Conservation (phyloP, 1,140 invertebrate species). For the Anastrepha ludens region DNA sequence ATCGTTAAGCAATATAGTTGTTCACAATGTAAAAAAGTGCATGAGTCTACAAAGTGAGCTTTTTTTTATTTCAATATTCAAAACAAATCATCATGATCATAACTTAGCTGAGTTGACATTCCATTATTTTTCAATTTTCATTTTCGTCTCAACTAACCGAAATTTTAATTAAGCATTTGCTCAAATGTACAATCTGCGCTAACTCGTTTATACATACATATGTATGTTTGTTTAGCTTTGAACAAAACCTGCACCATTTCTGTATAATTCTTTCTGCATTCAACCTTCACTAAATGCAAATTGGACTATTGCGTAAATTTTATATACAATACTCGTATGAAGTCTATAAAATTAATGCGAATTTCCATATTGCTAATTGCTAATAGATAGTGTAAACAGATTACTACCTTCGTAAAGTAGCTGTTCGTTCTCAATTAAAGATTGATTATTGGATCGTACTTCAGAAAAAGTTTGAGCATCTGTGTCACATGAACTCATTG, state of each 20-base stretch:
- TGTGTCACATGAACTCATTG: background rate
- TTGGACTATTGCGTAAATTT: background rate
- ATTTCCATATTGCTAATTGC: constrained; percentile 6
- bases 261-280: background rate
- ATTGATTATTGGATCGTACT: constrained; percentile 40
- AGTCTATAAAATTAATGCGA: background rate
- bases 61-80: background rate
- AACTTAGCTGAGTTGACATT: background rate
- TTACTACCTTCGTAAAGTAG: constrained; percentile 68
- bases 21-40: too few relatives aligned
- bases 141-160: background rate
- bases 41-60: too few relatives aligned
- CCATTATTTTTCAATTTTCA: background rate
- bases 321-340: background rate
- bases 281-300: background rate
- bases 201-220: background rate
- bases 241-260: background rate
- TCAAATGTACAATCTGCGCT: background rate
- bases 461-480: background rate
- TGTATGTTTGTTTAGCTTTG: background rate
- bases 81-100: background rate
- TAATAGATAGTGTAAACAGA: background rate
- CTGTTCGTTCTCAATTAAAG: constrained; percentile 65
- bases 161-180: background rate
- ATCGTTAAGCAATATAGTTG: too few relatives aligned